Conservation (phyloP, 2,113 vertebrate species). For the Thamnaconus septentrionalis region DNA sequence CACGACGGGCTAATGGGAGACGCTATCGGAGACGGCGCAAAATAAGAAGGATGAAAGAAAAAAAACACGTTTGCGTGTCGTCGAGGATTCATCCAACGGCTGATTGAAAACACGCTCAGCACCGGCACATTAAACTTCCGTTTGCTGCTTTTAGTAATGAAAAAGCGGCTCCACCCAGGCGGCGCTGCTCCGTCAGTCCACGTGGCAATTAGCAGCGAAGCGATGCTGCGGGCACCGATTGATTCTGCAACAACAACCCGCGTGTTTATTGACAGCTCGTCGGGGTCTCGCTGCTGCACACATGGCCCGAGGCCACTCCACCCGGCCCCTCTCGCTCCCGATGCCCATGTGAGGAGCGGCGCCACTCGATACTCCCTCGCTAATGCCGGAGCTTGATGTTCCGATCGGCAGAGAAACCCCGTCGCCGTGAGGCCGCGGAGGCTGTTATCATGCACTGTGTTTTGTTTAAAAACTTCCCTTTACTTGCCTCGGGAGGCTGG, state of each 20-base stretch:
- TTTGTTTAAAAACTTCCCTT: slow-evolving; percentile 31
- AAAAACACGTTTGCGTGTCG: no score
- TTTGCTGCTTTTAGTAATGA: no score
- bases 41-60: no score
- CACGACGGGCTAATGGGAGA: no score
- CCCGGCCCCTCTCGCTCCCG: slow-evolving; percentile 6
- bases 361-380: slow-evolving; percentile 40
- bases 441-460: neutral
- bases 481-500: no score
- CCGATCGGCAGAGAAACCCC: slow-evolving; percentile 45
- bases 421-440: slow-evolving; percentile 24
- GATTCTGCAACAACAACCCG: slow-evolving; percentile 69
- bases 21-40: no score
- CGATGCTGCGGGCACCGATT: slow-evolving; percentile 55
- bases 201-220: slow-evolving; percentile 66
- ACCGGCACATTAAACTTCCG: no score
- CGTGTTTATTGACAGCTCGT: slow-evolving; percentile 69
- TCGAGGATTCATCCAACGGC: no score
- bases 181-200: slow-evolving; percentile 34
- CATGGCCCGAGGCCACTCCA: slow-evolving; percentile 51
- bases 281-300: slow-evolving; percentile 44
- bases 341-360: slow-evolving; percentile 37
- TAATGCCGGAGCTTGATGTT: slow-evolving; percentile 27
- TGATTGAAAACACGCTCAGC: no score
- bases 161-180: slow-evolving; percentile 9